A percentile compares a stretch with the other conserved stretches of the same genome.
These are phyloP conservation scores for Cassiopea xamachana DNA, from an alignment of 30 jellyfish, hydroid and myxozoan genomes.

Conservation along the genomic window DNA sequence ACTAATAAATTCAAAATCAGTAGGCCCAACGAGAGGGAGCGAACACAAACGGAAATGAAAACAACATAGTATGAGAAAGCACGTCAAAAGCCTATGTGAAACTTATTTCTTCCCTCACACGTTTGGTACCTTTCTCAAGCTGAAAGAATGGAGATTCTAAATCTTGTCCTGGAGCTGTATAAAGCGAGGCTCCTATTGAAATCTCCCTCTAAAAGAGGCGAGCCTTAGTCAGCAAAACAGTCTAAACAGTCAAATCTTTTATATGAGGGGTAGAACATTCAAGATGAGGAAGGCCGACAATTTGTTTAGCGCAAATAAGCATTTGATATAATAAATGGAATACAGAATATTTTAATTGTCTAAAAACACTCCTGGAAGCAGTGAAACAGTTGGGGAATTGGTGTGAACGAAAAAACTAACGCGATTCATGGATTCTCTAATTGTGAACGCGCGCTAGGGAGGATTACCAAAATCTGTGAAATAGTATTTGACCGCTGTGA, in stretches of 20 bases:
- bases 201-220: not conserved
- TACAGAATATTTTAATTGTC: not conserved
- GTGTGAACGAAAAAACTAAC: not conserved
- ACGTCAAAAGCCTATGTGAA: not conserved
- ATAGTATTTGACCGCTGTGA: not conserved
- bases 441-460: not conserved
- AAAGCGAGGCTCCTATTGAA: not conserved
- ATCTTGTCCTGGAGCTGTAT: not conserved
- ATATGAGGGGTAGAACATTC: not conserved
- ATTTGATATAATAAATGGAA: not conserved
- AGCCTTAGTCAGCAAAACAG: not conserved
- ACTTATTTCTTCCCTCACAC: not conserved
- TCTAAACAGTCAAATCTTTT: not conserved
- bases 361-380: not conserved
- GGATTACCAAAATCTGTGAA: not conserved
- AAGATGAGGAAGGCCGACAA: not conserved
- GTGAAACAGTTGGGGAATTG: not conserved
- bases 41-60: not conserved
- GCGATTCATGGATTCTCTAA: not conserved
- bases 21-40: not conserved
- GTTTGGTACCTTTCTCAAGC: not conserved
- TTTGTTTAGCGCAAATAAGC: not conserved
- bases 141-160: not conserved
- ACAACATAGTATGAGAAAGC: not conserved
- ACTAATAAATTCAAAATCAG: not conserved